Conservation (phyloP, 2,113 vertebrate genomes). For the Chunga burmeisteri region DNA sequence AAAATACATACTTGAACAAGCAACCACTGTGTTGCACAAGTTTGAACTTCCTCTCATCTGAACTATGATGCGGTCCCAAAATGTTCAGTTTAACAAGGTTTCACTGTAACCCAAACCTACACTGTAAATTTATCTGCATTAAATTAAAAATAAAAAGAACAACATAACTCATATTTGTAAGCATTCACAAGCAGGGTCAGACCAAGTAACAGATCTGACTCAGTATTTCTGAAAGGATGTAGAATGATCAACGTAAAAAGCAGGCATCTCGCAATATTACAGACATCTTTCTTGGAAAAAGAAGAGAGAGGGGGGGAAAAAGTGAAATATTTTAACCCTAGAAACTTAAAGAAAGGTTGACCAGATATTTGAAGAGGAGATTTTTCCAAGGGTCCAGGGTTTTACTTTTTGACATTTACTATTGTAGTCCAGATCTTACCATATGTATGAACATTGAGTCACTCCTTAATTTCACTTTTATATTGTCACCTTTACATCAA, state of each 20-base stretch:
- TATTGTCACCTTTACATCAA: neutral
- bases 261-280: neutral
- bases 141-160: neutral
- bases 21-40: neutral
- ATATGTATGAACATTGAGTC: neutral
- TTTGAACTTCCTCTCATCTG: conserved; percentile 8
- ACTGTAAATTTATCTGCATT: neutral
- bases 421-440: neutral
- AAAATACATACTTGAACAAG: conserved; percentile 7
- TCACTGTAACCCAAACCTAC: neutral
- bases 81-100: neutral
- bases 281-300: neutral
- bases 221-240: neutral
- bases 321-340: neutral
- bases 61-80: neutral
- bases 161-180: neutral
- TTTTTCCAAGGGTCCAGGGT: neutral
- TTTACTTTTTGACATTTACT: neutral
- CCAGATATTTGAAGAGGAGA: neutral
- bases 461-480: neutral
- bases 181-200: neutral
- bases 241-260: neutral
- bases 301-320: rapidly evolving
- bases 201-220: neutral
- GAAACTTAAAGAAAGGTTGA: neutral